Evolutionary conservation across 1,140 invertebrate genomes (phyloP).

Genomic region (Procambarus clarkii): DNA sequence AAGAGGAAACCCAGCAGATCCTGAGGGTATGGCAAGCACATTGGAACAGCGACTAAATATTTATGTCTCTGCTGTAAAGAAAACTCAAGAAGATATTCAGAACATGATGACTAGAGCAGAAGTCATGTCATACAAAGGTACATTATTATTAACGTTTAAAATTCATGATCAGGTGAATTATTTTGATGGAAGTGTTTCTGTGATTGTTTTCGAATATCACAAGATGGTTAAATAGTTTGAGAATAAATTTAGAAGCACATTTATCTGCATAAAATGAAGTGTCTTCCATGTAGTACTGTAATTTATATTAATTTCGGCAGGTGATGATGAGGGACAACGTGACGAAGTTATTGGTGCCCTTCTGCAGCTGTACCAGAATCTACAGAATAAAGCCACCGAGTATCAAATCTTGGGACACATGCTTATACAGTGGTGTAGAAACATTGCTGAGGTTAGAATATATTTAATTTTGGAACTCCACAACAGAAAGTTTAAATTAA

Average conservation of each 20-base stretch:
- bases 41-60: constrained; percentile 81
- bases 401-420: constrained; percentile 86
- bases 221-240: neutral
- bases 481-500: no score
- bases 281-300: no score
- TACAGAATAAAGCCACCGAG: constrained; percentile 83
- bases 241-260: neutral
- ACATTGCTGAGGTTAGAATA: constrained; percentile 80
- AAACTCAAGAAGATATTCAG: constrained; percentile 84
- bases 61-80: constrained; percentile 81
- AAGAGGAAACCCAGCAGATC: constrained; percentile 80
- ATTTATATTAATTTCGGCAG: constrained; percentile 70
- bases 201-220: neutral
- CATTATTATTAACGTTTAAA: no score
- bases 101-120: constrained; percentile 83
- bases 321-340: constrained; percentile 77
- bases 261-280: neutral
- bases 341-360: constrained; percentile 81
- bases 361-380: constrained; percentile 81
- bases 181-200: neutral
- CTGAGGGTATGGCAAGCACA: constrained; percentile 79
- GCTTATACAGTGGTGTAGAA: constrained; percentile 83
- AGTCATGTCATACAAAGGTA: constrained; percentile 73
- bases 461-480: neutral
- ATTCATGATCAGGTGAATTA: no score